Base-by-base conservation (phyloP, 2,888 invertebrate species). In the Cremastinae sp. region DNA sequence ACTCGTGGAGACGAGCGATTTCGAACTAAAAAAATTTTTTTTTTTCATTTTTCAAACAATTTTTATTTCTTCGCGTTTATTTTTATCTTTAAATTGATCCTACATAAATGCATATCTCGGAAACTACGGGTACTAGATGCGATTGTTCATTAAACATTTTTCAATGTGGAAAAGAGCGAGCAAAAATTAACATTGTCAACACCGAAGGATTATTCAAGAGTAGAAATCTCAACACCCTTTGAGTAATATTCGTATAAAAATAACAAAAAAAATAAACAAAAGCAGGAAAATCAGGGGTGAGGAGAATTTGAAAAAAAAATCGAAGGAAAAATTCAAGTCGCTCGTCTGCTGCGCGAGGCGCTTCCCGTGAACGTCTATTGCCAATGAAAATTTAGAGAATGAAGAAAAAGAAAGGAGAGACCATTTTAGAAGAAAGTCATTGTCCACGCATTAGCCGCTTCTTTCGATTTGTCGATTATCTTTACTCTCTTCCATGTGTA, bases 391-490 rank as follows among this genome's bases (percentile, higher is more conserved):
- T 28, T 28, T 28, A 3, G 12, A 4, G 45, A 49, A 49, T 8
- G 20, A 62, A 49, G 49, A 20, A 10, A 7, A 49, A 35, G 10
- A 12, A 55, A 12, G 8, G 9, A 55, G n/a, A 35, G 37, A 49
- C 12, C 9, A 22, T 53, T 14, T 8, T 7, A 43, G 43, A 10
- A 41, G 55, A 28, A 28, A 41, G 41, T 14, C 10, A 2, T 12
- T 43, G 66, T 64, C 71, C 72, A 68, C 62, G 75, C 64, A 64
- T 73, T 76, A 64, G 64, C 68, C 37, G 72, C 62, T 72, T 72
- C 12, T 69, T 69, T 56, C 68, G 20, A 72, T 72, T 64, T 64
- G 45, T 64, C 58, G 68, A 64, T 58, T 69, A 69, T 39, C 68
- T 69, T 64, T 64, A 68, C 68, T 53, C 72, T 72, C 53, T 72